Conservation (phyloP, 2,888 invertebrate genomes). For the Hoplodrina ambigua region DNA sequence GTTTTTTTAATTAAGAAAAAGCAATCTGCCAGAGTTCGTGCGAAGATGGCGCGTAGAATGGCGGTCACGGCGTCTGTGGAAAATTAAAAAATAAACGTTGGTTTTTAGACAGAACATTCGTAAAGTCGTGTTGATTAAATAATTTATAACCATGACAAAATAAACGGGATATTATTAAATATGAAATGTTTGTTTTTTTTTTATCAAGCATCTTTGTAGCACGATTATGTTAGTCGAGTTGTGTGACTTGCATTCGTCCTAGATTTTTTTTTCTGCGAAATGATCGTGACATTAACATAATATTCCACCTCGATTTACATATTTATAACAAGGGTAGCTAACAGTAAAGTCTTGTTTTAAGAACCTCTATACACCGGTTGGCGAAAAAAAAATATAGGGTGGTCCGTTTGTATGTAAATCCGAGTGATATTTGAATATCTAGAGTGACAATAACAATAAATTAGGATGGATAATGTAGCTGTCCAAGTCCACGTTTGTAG, state of each 20-base stretch:
- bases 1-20: constrained; percentile 74
- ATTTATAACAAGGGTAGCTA: constrained; percentile 64
- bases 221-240: constrained; percentile 38
- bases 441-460: constrained; percentile 54
- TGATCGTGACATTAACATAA: constrained; percentile 51
- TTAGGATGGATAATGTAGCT: constrained; percentile 39
- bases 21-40: constrained; percentile 70
- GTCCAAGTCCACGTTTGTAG: constrained; percentile 23
- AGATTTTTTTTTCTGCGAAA: constrained; percentile 59
- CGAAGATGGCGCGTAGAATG: constrained; percentile 67
- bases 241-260: constrained; percentile 55
- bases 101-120: constrained; percentile 47
- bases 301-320: constrained; percentile 52
- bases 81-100: constrained; percentile 67
- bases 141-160: constrained; percentile 58
- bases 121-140: constrained; percentile 44
- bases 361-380: constrained; percentile 49
- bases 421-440: constrained; percentile 53
- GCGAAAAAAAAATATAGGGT: constrained; percentile 50
- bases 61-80: constrained; percentile 67
- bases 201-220: constrained; percentile 42
- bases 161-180: constrained; percentile 45
- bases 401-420: constrained; percentile 59
- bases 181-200: constrained; percentile 42
- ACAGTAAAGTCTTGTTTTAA: constrained; percentile 60